Evolutionary conservation across 1,140 invertebrate species (phyloP), one percentile per base, ranked within the genome.

Genomic region (Camponotus vicinus): DNA sequence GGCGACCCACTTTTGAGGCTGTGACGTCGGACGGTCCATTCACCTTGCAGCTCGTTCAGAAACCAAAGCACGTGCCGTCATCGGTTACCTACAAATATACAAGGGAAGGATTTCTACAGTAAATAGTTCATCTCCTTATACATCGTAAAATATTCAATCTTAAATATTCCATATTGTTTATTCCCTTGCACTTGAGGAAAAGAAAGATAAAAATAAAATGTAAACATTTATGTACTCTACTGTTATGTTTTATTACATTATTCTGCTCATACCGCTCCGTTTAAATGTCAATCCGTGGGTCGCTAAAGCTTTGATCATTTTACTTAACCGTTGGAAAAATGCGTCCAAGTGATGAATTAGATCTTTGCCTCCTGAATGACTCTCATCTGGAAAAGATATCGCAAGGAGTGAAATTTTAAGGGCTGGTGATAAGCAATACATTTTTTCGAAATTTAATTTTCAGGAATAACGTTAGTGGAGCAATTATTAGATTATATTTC

Each of bases 21-120:
- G 85, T 90, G 92, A 92, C 90, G 91, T 86, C 85, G 90, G 73
- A 86, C 70, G 87, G 91, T 92, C 92, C 92, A 93, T 93, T 93
- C 92, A 93, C 91, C 91, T 91, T 92, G 91, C 75, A 80, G 78
- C 87, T 90, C 89, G 80, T 89, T 89, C 88, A 89, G 69, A 86
- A 86, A 80, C 76, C 59, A 76, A 86, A 86, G 70, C 59, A 86
- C 82, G 75, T 52, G 79, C 52, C 59, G 18, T 45, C 37, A 34
- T 73, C 40, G 40, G 75, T 59, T 75, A 61, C 79, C 73, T 61
- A 37, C 21, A 57, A 83, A 73, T 61, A 82, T 55, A 21, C 57
- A 45, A 0, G 7, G 18, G 42, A 45, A 11, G n/a, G 55, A 55
- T 70, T 80, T 69, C 15, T 45, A 40, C n/a, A 11, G n/a, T 27